These are phyloP conservation scores for Otolemur garnettii DNA, from an alignment of 2,113 vertebrate genomes.

Conservation along the genomic window DNA sequence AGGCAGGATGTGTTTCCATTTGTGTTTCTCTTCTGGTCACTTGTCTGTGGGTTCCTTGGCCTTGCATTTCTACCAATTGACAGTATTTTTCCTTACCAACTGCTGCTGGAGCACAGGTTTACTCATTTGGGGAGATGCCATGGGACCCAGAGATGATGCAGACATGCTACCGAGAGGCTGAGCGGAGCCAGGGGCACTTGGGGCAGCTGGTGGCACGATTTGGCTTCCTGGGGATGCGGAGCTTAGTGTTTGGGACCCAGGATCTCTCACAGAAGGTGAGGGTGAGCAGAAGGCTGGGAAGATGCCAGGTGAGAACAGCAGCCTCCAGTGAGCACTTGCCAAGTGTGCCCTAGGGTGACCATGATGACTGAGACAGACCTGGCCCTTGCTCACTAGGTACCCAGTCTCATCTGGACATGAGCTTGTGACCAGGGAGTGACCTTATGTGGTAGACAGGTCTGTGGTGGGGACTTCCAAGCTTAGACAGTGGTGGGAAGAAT, in stretches of 20 bases:
- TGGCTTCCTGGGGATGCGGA: constrained; percentile 68
- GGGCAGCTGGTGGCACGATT: constrained; percentile 56
- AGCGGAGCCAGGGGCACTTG: neutral
- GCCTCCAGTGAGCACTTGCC: neutral
- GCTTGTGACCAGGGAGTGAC: neutral
- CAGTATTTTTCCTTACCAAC: neutral
- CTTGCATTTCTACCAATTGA: neutral
- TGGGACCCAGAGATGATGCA: constrained; percentile 78
- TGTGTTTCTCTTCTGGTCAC: neutral
- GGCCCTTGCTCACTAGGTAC: rapidly evolving
- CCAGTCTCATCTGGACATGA: neutral
- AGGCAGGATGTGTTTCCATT: neutral
- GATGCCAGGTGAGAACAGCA: neutral
- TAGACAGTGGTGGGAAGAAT: neutral
- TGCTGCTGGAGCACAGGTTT: constrained; percentile 56
- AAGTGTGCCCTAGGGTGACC: neutral
- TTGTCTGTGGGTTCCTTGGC: neutral
- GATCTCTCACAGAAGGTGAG: constrained; percentile 83
- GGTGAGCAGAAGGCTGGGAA: neutral
- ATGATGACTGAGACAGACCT: neutral
- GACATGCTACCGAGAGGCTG: constrained; percentile 71
- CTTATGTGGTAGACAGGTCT: neutral
- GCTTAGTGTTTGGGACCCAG: constrained; percentile 80
- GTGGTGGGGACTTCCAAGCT: neutral
- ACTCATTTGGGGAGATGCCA: constrained; percentile 60